These are phyloP conservation scores for Philhelius pedissequus DNA, from an alignment of 2,888 invertebrate species.

Conservation along the genomic window DNA sequence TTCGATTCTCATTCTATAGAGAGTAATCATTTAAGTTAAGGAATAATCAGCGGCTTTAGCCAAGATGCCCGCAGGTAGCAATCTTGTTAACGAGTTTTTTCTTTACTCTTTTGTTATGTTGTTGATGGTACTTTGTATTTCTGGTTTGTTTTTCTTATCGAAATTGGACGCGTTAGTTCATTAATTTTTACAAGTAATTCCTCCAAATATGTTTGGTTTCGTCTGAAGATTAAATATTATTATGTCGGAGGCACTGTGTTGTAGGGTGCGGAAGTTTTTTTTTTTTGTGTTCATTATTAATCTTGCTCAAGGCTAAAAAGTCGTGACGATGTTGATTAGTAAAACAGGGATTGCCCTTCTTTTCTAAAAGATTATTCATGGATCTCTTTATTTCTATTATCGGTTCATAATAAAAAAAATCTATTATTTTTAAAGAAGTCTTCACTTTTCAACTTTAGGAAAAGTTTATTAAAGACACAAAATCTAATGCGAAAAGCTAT, in stretches of 20 bases:
- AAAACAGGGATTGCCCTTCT: not conserved
- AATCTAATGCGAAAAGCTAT: too few relatives aligned
- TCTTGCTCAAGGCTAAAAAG: not conserved
- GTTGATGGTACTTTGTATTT: not conserved
- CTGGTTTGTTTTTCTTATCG: conserved; percentile 22
- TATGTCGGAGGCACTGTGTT: not conserved
- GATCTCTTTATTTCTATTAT: not conserved
- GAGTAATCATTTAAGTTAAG: conserved; percentile 20
- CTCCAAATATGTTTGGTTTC: not conserved
- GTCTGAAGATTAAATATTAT: conserved; percentile 13
- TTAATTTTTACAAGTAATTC: conserved; percentile 39
- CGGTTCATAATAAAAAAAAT: too few relatives aligned
- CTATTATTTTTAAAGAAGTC: too few relatives aligned
- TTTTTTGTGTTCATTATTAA: not conserved
- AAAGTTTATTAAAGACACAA: too few relatives aligned
- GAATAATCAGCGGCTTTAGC: conserved; percentile 27
- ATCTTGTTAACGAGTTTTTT: conserved; percentile 45
- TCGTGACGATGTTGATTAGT: not conserved
- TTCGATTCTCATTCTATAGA: not conserved
- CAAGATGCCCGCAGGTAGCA: conserved; percentile 14
- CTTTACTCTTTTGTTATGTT: not conserved
- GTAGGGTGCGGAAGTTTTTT: not conserved
- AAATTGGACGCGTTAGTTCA: conserved; percentile 36
- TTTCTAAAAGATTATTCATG: not conserved
- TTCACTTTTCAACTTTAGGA: too few relatives aligned